These are phyloP conservation scores for Mirza zaza DNA, from an alignment of 2,113 vertebrate genomes.

Conservation along the genomic window DNA sequence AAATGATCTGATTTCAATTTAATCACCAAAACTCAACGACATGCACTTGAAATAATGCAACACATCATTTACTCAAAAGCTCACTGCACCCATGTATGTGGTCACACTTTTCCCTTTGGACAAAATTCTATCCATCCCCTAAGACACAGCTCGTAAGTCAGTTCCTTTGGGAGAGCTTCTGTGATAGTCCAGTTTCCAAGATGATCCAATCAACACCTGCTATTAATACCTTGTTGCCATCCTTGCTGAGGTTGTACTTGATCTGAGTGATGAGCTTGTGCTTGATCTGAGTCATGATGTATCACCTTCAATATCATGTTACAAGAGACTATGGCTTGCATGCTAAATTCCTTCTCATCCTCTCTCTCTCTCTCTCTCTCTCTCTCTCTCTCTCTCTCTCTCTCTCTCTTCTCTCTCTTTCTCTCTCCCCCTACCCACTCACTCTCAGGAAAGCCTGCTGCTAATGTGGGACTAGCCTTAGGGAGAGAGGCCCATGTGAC, in stretches of 20 bases:
- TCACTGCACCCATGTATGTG: rapidly evolving
- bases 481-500: rapidly evolving
- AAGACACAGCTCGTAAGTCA: no score
- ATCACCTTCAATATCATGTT: background rate
- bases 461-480: background rate
- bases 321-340: background rate
- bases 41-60: background rate
- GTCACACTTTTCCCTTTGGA: no score
- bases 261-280: no score
- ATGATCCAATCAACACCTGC: background rate
- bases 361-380: background rate
- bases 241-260: rapidly evolving
- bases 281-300: no score
- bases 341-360: background rate
- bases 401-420: no score
- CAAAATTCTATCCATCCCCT: background rate
- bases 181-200: background rate
- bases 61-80: no score
- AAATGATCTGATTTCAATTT: background rate
- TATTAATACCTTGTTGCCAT: background rate
- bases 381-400: background rate
- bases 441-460: background rate
- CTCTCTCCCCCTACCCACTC: no score
- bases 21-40: rapidly evolving
- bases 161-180: background rate